Percentiles rank a stretch among this genome's conserved stretches.
These are phyloP conservation scores for Oncorhynchus kisutch DNA, from an alignment of 2,113 vertebrate species.

Conservation along the genomic window DNA sequence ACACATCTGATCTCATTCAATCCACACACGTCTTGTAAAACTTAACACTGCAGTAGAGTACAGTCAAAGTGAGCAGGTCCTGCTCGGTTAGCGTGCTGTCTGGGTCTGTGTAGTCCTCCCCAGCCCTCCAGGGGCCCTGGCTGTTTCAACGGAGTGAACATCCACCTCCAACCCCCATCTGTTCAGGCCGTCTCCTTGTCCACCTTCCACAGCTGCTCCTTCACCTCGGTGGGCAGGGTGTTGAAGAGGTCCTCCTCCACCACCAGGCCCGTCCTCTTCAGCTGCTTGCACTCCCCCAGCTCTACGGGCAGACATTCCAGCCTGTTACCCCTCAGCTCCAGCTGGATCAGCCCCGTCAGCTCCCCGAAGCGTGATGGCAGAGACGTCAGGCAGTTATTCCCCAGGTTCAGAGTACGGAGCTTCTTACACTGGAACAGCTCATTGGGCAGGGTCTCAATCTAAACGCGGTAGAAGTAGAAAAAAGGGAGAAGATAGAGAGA, in stretches of 20 bases:
- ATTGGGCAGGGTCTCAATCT: constrained; percentile 93
- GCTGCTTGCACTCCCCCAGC: constrained; percentile 90
- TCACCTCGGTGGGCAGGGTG: constrained; percentile 91
- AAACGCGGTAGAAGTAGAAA: not conserved
- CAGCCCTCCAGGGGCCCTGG: not conserved
- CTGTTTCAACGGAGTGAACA: not conserved
- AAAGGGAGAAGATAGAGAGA: not conserved
- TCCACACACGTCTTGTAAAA: not conserved
- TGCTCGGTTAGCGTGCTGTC: not conserved
- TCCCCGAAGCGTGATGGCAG: constrained; percentile 93
- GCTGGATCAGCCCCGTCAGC: constrained; percentile 87
- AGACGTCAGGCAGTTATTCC: constrained; percentile 91
- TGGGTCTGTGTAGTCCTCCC: not conserved
- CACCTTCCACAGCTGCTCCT: constrained; percentile 89
- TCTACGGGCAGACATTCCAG: constrained; percentile 95
- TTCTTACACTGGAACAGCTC: constrained; percentile 98
- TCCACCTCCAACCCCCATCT: not conserved
- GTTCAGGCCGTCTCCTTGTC: constrained; percentile 92
- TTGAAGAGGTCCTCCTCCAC: constrained; percentile 96
- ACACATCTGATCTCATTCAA: not conserved
- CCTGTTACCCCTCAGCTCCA: constrained; percentile 93
- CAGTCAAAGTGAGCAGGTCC: not conserved
- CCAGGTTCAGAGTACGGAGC: constrained; percentile 91
- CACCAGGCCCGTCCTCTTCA: constrained; percentile 89
- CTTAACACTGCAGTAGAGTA: not conserved